A percentile compares a stretch with the other conserved stretches of the same genome.
Evolutionary conservation across 2,888 invertebrate species (phyloP).

Genomic region (Lithophane ornitopus): DNA sequence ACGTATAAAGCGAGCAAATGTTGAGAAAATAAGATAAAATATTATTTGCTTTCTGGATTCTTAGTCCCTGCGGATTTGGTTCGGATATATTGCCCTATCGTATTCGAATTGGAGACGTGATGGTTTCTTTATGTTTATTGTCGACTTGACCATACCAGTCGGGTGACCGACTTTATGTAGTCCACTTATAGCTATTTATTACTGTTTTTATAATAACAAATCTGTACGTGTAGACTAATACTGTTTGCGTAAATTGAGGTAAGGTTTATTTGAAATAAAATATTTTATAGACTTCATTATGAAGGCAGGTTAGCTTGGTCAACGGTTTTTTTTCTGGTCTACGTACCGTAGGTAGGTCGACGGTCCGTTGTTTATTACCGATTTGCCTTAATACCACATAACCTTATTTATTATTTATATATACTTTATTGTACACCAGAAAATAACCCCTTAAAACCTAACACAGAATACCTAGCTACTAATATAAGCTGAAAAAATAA

Average conservation of each 20-base stretch:
- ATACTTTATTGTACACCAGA: too few relatives aligned
- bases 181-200: conserved; percentile 31
- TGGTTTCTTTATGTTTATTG: conserved; percentile 58
- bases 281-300: conserved; percentile 41
- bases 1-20: conserved; percentile 67
- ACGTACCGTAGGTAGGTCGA: background rate
- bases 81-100: conserved; percentile 64
- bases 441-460: too few relatives aligned
- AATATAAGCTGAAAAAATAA: background rate
- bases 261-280: conserved; percentile 36
- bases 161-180: conserved; percentile 34
- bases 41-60: conserved; percentile 67
- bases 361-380: conserved; percentile 16
- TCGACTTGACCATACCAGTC: conserved; percentile 42
- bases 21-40: conserved; percentile 71
- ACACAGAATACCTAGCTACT: background rate
- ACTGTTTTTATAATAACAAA: conserved; percentile 39
- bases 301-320: conserved; percentile 27
- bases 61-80: conserved; percentile 58
- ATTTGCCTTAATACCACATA: conserved; percentile 19
- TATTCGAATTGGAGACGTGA: conserved; percentile 59
- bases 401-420: conserved; percentile 15
- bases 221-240: conserved; percentile 8
- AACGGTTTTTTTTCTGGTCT: conserved; percentile 30
- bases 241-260: conserved; percentile 6